Percentiles rank a stretch among this genome's conserved stretches.
These are phyloP conservation scores for Schizotus pectinicornis DNA, from an alignment of 2,888 invertebrate species.

Conservation along the genomic window DNA sequence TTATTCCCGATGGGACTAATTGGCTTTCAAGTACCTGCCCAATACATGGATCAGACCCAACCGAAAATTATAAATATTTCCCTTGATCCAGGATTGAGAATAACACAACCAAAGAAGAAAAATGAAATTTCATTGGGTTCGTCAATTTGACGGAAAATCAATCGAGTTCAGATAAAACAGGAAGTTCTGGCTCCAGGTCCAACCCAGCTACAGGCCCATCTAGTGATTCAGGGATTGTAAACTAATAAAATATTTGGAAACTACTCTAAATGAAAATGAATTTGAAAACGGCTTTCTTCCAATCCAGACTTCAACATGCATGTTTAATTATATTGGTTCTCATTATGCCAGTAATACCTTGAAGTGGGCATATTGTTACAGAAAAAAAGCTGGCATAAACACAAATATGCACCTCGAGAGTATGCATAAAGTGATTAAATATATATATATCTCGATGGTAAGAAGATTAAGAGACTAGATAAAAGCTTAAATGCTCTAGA, in stretches of 20 bases:
- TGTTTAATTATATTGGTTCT: too few relatives aligned
- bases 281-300: too few relatives aligned
- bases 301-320: too few relatives aligned
- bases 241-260: conserved; percentile 18
- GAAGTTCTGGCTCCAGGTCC: conserved; percentile 10
- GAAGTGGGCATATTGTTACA: too few relatives aligned
- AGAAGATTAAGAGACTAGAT: too few relatives aligned
- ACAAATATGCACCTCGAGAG: too few relatives aligned
- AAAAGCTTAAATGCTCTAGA: too few relatives aligned
- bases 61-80: conserved; percentile 12
- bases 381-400: too few relatives aligned
- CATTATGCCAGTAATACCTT: too few relatives aligned
- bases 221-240: conserved; percentile 14
- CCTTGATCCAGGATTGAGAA: conserved; percentile 11
- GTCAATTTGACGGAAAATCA: conserved; percentile 15
- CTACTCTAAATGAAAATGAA: too few relatives aligned
- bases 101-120: conserved; percentile 13
- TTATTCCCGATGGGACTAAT: conserved; percentile 11
- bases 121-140: conserved; percentile 12
- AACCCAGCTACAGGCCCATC: conserved; percentile 11
- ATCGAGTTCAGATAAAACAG: conserved; percentile 13
- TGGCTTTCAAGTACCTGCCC: conserved; percentile 15
- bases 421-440: too few relatives aligned
- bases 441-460: too few relatives aligned
- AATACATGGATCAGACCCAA: conserved; percentile 11